phyloP scores from a whole-genome alignment of 92 coral and sea anemone genomes.

The Heteractis magnifica region DNA sequence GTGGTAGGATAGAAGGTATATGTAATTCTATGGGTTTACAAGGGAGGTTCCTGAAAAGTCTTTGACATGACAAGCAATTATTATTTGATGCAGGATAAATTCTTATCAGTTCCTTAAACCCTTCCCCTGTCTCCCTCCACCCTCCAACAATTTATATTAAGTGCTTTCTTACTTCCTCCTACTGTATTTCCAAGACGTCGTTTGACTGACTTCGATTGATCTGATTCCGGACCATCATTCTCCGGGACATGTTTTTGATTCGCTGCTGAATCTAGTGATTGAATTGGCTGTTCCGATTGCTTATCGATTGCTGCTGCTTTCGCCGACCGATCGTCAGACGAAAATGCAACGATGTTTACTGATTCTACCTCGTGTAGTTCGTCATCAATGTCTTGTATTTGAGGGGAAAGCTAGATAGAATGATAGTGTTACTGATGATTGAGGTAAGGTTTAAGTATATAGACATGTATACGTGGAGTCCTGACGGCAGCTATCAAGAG shows the following conservation, averaged over 20 bases:
- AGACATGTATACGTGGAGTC: not conserved
- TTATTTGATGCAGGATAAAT: no score
- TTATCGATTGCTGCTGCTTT: not conserved
- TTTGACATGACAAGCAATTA: no score
- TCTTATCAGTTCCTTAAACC: no score
- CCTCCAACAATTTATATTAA: not conserved
- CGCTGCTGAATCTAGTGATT: not conserved
- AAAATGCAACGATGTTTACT: not conserved
- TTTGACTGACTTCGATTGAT: not conserved
- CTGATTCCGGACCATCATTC: not conserved
- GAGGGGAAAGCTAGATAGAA: not conserved
- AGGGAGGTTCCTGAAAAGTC: no score
- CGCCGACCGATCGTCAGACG: not conserved
- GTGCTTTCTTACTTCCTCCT: not conserved
- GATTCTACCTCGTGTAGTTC: not conserved
- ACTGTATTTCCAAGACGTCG: not conserved
- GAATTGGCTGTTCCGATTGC: not conserved
- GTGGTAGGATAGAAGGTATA: no score
- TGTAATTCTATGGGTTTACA: no score
- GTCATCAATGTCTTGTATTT: not conserved
- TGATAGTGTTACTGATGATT: no score
- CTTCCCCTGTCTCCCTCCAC: not conserved
- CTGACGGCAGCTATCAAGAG: not conserved
- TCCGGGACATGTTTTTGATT: not conserved
- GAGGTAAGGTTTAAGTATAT: no score